Percentiles rank a stretch among this genome's conserved stretches.
These are phyloP conservation scores for Zootoca vivipara DNA, from an alignment of 2,113 vertebrate species.

Conservation along the genomic window DNA sequence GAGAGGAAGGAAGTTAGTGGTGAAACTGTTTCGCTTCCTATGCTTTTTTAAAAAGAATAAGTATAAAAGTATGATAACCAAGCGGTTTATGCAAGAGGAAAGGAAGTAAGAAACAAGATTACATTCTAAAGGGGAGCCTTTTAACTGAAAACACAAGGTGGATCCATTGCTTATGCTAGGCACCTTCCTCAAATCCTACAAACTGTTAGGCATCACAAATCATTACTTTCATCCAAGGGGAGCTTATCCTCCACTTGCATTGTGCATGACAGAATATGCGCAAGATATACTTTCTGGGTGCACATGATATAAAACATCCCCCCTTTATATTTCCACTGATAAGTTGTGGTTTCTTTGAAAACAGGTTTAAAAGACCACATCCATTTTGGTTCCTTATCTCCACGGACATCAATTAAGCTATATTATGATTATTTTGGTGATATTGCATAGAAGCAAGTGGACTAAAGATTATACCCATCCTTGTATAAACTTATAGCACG, in stretches of 20 bases:
- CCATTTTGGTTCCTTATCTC: not conserved
- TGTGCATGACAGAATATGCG: not conserved
- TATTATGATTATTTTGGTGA: not conserved
- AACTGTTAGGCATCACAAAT: not conserved
- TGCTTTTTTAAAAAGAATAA: not conserved
- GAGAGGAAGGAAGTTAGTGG: constrained; percentile 55
- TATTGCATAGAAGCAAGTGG: not conserved
- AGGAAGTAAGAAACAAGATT: not conserved
- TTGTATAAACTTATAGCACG: not conserved
- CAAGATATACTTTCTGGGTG: not conserved
- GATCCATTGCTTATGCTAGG: not conserved
- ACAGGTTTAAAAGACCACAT: not conserved
- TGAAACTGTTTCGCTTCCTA: constrained; percentile 38
- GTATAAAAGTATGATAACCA: not conserved
- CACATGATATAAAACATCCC: not conserved
- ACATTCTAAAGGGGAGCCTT: not conserved
- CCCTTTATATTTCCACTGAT: not conserved
- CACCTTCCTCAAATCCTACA: not conserved
- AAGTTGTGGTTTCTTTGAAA: not conserved
- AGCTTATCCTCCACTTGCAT: not conserved
- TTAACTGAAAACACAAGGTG: not conserved
- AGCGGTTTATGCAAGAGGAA: constrained; percentile 21
- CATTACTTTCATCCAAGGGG: not conserved
- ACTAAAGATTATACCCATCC: not conserved
- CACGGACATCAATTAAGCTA: not conserved